Evolutionary conservation across 2,797 vertebrate species (phyloP).

Genomic region (Coracias cyanogaster): DNA sequence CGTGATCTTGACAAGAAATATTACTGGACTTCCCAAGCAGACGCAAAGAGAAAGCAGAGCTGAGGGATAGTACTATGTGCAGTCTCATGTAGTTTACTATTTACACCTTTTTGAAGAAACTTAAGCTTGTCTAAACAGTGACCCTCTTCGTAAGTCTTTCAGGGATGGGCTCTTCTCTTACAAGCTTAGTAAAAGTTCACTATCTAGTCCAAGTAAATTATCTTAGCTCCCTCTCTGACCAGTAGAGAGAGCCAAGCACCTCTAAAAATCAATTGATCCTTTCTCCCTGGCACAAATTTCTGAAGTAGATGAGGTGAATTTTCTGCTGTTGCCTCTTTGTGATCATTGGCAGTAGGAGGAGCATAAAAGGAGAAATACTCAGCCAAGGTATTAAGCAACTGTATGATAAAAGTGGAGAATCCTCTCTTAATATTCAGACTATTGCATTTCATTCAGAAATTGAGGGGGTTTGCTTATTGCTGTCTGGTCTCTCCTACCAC

Average conservation of each 20-base stretch:
- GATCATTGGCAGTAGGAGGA: neutral
- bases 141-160: neutral
- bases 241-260: conserved; percentile 10
- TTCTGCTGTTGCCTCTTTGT: neutral
- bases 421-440: neutral
- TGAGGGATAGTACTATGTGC: neutral
- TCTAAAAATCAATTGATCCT: neutral
- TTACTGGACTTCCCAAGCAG: neutral
- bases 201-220: neutral
- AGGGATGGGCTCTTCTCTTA: neutral
- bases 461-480: neutral
- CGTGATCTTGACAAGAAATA: fast-evolving
- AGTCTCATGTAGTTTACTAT: neutral
- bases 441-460: neutral
- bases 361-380: neutral
- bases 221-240: neutral
- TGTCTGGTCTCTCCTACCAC: neutral
- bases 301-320: neutral
- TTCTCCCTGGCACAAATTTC: neutral
- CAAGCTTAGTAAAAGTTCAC: neutral
- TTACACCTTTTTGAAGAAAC: neutral
- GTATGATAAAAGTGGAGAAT: neutral
- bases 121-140: neutral
- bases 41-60: neutral
- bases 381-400: neutral